These are phyloP conservation scores for Drosophila jambulina DNA, from an alignment of 1,140 invertebrate species.

Conservation along the genomic window DNA sequence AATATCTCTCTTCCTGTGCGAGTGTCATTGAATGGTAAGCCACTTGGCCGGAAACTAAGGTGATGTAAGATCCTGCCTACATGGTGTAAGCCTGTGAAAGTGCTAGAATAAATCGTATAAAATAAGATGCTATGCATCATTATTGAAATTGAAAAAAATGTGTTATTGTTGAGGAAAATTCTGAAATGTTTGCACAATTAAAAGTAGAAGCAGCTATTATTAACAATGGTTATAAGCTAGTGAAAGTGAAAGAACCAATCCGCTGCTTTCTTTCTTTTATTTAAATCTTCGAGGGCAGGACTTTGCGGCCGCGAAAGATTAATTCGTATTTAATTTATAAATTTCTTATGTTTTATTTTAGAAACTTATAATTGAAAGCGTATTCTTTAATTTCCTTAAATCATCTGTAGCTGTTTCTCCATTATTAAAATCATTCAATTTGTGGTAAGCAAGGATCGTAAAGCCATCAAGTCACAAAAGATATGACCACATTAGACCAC, in stretches of 20 bases:
- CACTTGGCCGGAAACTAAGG: conserved; percentile 27
- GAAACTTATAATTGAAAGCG: too few species aligned
- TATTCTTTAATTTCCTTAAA: background rate
- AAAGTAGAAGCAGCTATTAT: background rate
- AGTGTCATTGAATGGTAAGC: conserved; percentile 57
- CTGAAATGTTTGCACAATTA: fast-evolving
- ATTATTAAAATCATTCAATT: background rate
- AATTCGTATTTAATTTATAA: background rate
- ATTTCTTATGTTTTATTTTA: background rate
- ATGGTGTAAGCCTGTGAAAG: conserved; percentile 40
- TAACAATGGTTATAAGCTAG: background rate
- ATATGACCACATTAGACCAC: conserved; percentile 3
- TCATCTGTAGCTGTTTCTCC: background rate
- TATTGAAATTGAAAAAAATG: background rate
- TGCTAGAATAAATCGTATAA: background rate
- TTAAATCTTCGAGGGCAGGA: too few species aligned
- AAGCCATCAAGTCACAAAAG: background rate
- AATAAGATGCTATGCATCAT: too few species aligned
- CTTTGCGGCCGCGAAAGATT: background rate
- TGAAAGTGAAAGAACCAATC: background rate
- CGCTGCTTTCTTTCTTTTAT: background rate
- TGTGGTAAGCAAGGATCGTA: background rate
- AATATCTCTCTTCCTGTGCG: conserved; percentile 19
- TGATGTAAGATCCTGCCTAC: conserved; percentile 50
- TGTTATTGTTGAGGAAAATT: background rate